Base-by-base conservation (phyloP, 2,888 invertebrate species). In the Scaptomyza reducta region DNA sequence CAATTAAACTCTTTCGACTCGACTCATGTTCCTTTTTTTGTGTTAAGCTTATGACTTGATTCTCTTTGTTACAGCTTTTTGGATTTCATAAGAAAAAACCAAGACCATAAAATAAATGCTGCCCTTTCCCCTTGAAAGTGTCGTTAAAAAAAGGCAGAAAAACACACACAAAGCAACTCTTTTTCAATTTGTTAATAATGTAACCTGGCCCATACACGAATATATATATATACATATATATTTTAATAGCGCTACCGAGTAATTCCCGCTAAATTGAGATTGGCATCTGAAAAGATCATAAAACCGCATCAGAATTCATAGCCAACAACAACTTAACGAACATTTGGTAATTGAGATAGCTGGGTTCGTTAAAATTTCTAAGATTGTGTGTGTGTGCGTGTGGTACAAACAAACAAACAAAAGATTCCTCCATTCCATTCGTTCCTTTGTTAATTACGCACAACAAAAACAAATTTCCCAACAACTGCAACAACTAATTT, bases 121-220 rank as follows among this genome's bases (percentile, higher is more conserved):
- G 22, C 22, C 22, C 3, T 22, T 22, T 22, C 5, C 0, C 22
- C 74, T 78, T 75, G 49, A 82, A 82, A 79, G 68, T 85, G 86
- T 82, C 86, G 61, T 83, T 73, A 79, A 86, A 79, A 86, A 79
- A 59, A 58, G 44, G 46, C 72, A 50, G 47, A 67, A 65, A 73
- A 65, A 74, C 27, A 54, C 61, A 69, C 63, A 53, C 50, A 59
- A 44, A 63, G 50, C 55, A 41, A 62, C 42, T 55, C 22, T n/a
- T n/a, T n/a, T n/a, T n/a, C n/a, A n/a, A n/a, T n/a, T n/a, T n/a
- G 45, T 25, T 50, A 60, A 60, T 70, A 79, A 77, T 62, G 68
- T 68, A 78, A 83, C 82, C 65, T 74, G 61, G 44, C 58, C 58
- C 82, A 79, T 83, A 83, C 76, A 82, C 71, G 79, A 86, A 86